Evolutionary conservation across 1,140 invertebrate genomes (phyloP), one percentile per base, ranked within the genome.

Genomic region (Coptotermes formosanus): DNA sequence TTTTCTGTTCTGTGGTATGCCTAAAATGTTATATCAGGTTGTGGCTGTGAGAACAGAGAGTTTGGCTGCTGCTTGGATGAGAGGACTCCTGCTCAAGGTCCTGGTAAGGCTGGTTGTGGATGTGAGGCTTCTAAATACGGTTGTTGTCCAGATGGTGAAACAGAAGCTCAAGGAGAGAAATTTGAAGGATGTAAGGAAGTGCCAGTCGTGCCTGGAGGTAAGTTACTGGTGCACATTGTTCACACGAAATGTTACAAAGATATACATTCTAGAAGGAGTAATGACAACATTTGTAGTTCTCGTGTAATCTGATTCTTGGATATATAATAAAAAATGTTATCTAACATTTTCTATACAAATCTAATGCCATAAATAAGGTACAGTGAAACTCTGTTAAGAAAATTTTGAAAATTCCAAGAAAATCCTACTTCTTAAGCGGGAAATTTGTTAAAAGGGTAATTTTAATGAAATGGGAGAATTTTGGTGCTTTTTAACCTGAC

Each of bases 11-110:
- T 48, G 16, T 38, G 16, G 48, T 48, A 48, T 48, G 9, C 48
- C 21, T 19, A 55, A 55, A 55, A 21, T 55, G 19, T 55, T 55
- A 19, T 21, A 19, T 44, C 52, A 94, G 95, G 97, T 12, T 98
- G 97, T 90, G 94, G 95, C 48, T 98, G 97, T 91, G 92, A 95
- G 87, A 93, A 95, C 87, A 94, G 95, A 0, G 92, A 95, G 87
- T 96, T 93, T 90, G 96, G 97, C 43, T 99, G 98, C 90, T 99
- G 98, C 90, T 94, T 95, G 1, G 98, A 99, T 91, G 94, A 93
- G 16, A 91, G 94, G 91, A 95, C 95, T 8, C 93, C 94, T 0
- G 96, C 95, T 12, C 92, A 92, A 86, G 96, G 96, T 82, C 94
- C 93, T 0, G 93, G 95, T 87, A 91, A 91, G 45, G 93, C 92